Base-by-base conservation (phyloP, 2,113 vertebrate genomes). In the Jacana jacana region DNA sequence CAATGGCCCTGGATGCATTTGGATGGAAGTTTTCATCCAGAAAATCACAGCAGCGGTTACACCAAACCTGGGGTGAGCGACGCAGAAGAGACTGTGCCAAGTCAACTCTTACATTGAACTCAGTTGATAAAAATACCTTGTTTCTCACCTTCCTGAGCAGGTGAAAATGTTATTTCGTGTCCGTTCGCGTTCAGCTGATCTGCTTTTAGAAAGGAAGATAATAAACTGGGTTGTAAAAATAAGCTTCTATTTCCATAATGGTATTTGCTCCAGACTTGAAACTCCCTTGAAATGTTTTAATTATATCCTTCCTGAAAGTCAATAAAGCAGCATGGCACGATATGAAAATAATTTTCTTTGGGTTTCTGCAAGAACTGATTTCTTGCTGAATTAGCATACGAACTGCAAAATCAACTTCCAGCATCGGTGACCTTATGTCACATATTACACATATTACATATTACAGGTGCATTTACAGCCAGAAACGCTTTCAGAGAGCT, bases 401-500 rank as follows among this genome's bases (percentile, higher is more conserved):
- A 84, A 22, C 46, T 44, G 39, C 77, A 86, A 96, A 93, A 70
- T 30, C 55, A 71, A 86, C 79, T 95, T 91, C 73, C 69, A 97
- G 77, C 88, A 81, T 22, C 4, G 2, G 49, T 63, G 71, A 91
- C 79, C 68, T 93, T 86, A 16, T 63, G 54, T 17, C 76, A 69
- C 31, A 83, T n/a, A n/a, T n/a, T n/a, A n/a, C n/a, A n/a, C n/a
- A n/a, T n/a, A n/a, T 64, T 12, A 44, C 7, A 0, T 58, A 61
- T 86, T 60, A 73, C 46, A 93, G 68, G 68, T 78, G 49, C 4
- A 42, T 42, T 42, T 42, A 42, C 9, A 70, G 68, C 75, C 9
- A 83, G 69, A 91, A 90, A 80, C 7, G 10, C 28, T 51, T 90
- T 83, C 80, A 90, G 58, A 91, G 33, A 22, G 40, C 39, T 93